Evolutionary conservation across 2,113 vertebrate genomes (phyloP), one percentile per base, ranked within the genome.

Genomic region (Psephotus haematonotus): DNA sequence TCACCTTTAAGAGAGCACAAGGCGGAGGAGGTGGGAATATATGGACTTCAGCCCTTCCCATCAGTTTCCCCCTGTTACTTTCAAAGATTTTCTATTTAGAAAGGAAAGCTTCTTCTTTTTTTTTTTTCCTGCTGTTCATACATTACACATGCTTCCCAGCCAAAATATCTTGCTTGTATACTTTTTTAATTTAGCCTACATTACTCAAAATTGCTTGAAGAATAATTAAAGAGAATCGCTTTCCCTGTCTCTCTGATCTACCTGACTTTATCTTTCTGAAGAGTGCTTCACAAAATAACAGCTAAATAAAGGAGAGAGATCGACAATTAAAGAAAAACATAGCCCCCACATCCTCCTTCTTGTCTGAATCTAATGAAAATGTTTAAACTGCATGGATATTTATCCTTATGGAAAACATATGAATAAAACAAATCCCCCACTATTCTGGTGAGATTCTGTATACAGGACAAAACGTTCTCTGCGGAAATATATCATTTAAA

Each of bases 21-120:
- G 94, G 96, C 92, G 86, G 95, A 96, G 95, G 91, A 96, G 94
- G 91, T 96, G 96, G 96, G 92, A 96, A 96, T 95, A 91, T 67
- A 96, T 95, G 96, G 96, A 97, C 96, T 93, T 97, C 93, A 97
- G 96, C 92, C 93, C 88, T 96, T 97, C 93, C 92, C 92, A 94
- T 94, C 96, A 97, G 76, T 69, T 88, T 96, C 90, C 97, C 97
- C 96, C 91, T 97, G 96, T 96, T 97, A 96, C 94, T 97, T 97
- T 96, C 96, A 96, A 89, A 97, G 96, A 95, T 97, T 95, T 97
- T 97, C 92, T 96, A 94, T 96, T 95, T 96, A 95, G 95, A 96
- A 95, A 92, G 76, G 86, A 94, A 96, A 41, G 79, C n/a, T 50
- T 64, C 92, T 84, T 82, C 63, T 85, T 64, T 55, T 74, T 88